Percentiles rank a stretch among this genome's conserved stretches.
phyloP scores from a whole-genome alignment of 2,113 vertebrate genomes.

The Tapirus terrestris region DNA sequence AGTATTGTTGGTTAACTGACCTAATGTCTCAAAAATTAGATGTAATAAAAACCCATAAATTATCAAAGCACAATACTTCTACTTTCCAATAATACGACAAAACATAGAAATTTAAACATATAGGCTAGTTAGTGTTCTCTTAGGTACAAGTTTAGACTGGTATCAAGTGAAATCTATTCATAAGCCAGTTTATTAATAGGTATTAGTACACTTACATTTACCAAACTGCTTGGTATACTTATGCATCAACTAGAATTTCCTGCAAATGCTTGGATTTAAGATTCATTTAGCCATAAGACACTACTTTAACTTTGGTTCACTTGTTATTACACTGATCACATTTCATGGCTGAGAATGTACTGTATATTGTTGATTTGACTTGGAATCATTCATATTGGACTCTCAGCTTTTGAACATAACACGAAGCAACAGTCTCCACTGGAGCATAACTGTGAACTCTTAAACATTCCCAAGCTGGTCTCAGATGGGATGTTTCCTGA shows the following conservation, averaged over 20 bases:
- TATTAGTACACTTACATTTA: constrained; percentile 20
- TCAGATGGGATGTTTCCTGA: constrained; percentile 14
- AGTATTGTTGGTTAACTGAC: not conserved
- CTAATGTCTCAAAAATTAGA: not conserved
- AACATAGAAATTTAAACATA: constrained; percentile 23
- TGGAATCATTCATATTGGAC: not conserved
- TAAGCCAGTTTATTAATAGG: not conserved
- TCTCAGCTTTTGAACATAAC: constrained; percentile 21
- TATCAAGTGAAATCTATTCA: constrained; percentile 23
- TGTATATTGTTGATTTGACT: not conserved
- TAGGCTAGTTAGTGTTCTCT: not conserved
- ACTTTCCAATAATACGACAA: not conserved
- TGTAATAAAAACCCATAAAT: not conserved
- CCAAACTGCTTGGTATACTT: not conserved
- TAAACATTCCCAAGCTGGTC: not conserved
- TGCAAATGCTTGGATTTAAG: not conserved
- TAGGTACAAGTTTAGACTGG: not conserved
- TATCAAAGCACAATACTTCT: not conserved
- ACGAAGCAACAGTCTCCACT: not conserved
- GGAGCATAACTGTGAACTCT: not conserved
- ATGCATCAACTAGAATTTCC: constrained; percentile 11
- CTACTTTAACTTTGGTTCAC: constrained; percentile 59
- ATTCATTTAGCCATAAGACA: constrained; percentile 38
- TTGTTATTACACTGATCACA: constrained; percentile 42
- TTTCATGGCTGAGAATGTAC: not conserved